A percentile compares a stretch with the other conserved stretches of the same genome.
Evolutionary conservation across 1,140 invertebrate genomes (phyloP).

Genomic region (Lycorma delicatula): DNA sequence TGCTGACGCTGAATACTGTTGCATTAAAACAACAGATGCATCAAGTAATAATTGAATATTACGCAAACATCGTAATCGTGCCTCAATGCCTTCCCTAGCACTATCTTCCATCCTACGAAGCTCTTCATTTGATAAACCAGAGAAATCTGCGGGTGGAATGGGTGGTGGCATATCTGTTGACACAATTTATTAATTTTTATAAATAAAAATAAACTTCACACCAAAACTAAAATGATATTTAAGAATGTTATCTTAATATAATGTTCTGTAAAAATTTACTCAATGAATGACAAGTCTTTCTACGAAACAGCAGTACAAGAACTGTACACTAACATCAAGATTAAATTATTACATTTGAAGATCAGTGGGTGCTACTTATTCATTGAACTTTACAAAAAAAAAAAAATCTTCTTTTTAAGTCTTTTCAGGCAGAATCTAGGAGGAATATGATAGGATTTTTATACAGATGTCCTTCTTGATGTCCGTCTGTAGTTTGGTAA

Average conservation of each 20-base stretch:
- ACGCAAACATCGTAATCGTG: slow-evolving; percentile 71
- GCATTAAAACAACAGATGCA: slow-evolving; percentile 79
- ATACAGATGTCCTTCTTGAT: too few species aligned
- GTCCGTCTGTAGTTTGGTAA: too few species aligned
- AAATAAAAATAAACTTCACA: not conserved
- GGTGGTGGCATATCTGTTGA: slow-evolving; percentile 51
- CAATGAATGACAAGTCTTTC: too few species aligned
- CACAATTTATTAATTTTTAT: slow-evolving; percentile 3
- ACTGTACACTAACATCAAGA: too few species aligned
- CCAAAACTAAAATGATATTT: not conserved
- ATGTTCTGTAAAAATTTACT: too few species aligned
- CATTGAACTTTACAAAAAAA: too few species aligned
- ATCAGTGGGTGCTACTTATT: too few species aligned
- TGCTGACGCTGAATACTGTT: slow-evolving; percentile 69
- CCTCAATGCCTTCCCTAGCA: slow-evolving; percentile 71
- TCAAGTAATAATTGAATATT: slow-evolving; percentile 84
- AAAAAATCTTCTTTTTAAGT: too few species aligned
- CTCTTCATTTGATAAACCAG: slow-evolving; percentile 71
- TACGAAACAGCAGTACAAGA: too few species aligned
- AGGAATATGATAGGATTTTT: too few species aligned
- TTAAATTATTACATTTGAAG: too few species aligned
- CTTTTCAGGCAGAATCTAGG: too few species aligned
- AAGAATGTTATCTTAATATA: not conserved
- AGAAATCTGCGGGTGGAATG: slow-evolving; percentile 55
- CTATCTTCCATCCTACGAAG: slow-evolving; percentile 79